A percentile compares a stretch with the other conserved stretches of the same genome.
Evolutionary conservation across 2,797 vertebrate species (phyloP).

Genomic region (Pangasius sanitwongsei): DNA sequence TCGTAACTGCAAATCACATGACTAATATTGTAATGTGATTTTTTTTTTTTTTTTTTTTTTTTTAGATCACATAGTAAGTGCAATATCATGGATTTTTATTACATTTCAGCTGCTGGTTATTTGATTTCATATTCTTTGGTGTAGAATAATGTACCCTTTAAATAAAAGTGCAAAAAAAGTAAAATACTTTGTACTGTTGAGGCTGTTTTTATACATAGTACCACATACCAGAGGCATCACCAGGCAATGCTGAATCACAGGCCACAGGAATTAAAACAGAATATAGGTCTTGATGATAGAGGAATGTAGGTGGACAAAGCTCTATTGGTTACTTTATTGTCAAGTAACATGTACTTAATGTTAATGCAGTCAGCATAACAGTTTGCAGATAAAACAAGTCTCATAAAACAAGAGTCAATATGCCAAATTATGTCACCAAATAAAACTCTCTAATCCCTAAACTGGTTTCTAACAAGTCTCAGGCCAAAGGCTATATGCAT

Average conservation of each 20-base stretch:
- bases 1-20: neutral
- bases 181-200: neutral
- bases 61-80: neutral
- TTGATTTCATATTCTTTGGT: neutral
- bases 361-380: neutral
- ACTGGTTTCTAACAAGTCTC: neutral
- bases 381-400: neutral
- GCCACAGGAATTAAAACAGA: neutral
- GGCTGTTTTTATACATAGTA: neutral
- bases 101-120: neutral
- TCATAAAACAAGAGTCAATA: too few species aligned
- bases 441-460: neutral
- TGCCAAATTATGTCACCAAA: neutral
- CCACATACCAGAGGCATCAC: neutral
- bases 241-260: neutral
- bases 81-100: neutral
- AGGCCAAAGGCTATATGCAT: neutral
- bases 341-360: neutral
- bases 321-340: neutral
- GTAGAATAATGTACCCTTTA: neutral
- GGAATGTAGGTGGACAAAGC: neutral
- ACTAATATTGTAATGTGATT: neutral
- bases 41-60: neutral
- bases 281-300: neutral
- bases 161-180: neutral